Conservation (phyloP, 2,113 vertebrate species). For the Siniperca knerii region DNA sequence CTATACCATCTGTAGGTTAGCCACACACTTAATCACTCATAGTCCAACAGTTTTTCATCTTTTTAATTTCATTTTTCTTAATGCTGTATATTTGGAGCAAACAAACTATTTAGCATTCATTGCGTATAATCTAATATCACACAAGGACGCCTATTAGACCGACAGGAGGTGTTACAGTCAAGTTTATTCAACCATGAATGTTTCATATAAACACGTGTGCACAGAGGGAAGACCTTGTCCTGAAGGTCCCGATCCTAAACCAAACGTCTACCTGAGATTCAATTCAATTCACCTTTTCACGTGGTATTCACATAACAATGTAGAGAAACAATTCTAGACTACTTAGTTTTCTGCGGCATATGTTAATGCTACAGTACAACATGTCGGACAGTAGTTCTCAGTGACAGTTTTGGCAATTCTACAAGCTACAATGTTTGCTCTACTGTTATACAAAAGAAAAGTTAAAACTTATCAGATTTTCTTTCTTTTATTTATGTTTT, state of each 20-base stretch:
- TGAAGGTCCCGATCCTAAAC: constrained; percentile 68
- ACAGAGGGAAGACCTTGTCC: constrained; percentile 69
- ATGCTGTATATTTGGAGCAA: constrained; percentile 28
- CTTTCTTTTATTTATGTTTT: background rate
- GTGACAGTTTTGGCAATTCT: constrained; percentile 72
- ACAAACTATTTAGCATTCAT: constrained; percentile 20
- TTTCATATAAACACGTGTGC: constrained; percentile 78
- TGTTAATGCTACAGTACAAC: constrained; percentile 75
- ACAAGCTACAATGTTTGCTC: constrained; percentile 75
- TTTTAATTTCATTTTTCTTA: constrained; percentile 24
- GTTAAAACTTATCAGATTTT: constrained; percentile 28
- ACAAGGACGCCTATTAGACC: constrained; percentile 47
- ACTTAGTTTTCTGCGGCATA: constrained; percentile 68
- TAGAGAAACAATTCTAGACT: constrained; percentile 75
- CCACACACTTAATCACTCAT: constrained; percentile 6
- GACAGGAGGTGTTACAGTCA: constrained; percentile 70
- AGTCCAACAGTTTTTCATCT: constrained; percentile 13
- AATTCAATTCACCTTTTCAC: constrained; percentile 71
- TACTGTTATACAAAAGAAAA: constrained; percentile 70
- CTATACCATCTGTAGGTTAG: constrained; percentile 16
- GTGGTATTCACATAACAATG: constrained; percentile 70
- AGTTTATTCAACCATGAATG: constrained; percentile 77
- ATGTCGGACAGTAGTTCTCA: constrained; percentile 61
- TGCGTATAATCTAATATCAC: constrained; percentile 31
- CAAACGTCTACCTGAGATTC: constrained; percentile 82